Conservation (phyloP, 2,113 vertebrate genomes). For the Bos javanicus region DNA sequence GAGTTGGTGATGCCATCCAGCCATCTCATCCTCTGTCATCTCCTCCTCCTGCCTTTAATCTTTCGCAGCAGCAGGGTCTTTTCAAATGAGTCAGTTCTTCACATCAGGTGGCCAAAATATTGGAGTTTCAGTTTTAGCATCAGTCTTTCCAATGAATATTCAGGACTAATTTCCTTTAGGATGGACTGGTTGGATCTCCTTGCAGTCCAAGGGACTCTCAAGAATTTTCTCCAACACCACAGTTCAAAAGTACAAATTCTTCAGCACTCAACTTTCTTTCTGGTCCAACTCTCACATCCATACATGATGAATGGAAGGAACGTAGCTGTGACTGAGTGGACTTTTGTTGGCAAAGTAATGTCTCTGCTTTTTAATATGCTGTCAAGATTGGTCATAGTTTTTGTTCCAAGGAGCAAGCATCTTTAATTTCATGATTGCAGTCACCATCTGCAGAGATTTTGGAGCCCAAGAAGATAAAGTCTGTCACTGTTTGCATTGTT, state of each 20-base stretch:
- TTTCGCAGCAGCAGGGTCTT: not conserved
- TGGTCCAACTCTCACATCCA: not conserved
- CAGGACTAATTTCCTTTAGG: not conserved
- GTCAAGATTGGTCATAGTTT: not conserved
- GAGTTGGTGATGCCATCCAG: not conserved
- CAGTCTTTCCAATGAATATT: not conserved
- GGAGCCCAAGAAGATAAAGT: not conserved
- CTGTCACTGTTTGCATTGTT: not conserved
- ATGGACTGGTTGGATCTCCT: not conserved
- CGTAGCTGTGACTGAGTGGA: not conserved
- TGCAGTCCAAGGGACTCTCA: not conserved
- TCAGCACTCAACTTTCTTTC: not conserved
- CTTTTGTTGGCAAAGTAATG: not conserved
- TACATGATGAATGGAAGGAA: not conserved
- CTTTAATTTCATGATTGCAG: not conserved
- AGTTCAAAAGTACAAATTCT: not conserved
- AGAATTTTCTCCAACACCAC: not conserved
- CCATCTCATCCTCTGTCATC: not conserved
- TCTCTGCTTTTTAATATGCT: not conserved
- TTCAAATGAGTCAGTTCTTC: not conserved
- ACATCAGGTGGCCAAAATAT: not conserved
- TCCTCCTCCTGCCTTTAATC: not conserved
- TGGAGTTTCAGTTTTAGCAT: not conserved
- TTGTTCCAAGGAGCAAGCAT: not conserved
- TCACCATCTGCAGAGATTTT: not conserved